Evolutionary conservation across 2,888 invertebrate genomes (phyloP).

Genomic region (Drosophila phalerata): DNA sequence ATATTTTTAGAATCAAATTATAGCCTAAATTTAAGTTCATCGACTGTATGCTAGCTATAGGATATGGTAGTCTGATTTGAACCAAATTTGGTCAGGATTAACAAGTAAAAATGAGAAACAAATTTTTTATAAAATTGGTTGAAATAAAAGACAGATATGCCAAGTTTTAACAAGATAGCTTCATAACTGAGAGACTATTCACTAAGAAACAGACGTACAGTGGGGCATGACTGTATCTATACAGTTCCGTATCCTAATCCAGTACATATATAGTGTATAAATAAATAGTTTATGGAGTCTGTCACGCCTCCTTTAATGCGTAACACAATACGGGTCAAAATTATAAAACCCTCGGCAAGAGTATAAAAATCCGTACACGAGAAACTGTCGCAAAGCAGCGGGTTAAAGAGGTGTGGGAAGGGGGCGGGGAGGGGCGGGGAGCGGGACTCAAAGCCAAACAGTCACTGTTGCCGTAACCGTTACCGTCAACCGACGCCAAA

Average conservation of each 20-base stretch:
- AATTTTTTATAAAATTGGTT: not conserved
- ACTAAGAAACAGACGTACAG: no score
- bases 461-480: slow-evolving; percentile 36
- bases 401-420: not conserved
- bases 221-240: no score
- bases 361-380: slow-evolving; percentile 64
- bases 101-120: not conserved
- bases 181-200: not conserved
- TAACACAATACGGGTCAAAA: not conserved
- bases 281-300: no score
- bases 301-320: not conserved
- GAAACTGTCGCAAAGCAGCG: slow-evolving; percentile 36
- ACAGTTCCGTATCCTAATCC: no score
- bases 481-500: slow-evolving; percentile 52
- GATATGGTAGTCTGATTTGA: no score
- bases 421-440: slow-evolving; percentile 3
- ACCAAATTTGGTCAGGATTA: not conserved
- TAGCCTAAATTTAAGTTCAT: no score
- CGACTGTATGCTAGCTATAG: no score
- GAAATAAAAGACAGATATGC: no score
- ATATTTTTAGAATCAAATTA: no score
- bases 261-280: no score
- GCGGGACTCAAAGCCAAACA: slow-evolving; percentile 25
- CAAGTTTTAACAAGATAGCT: not conserved
- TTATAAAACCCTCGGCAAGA: not conserved